Evolutionary conservation across 2,113 vertebrate genomes (phyloP).

Genomic region (Tretioscincus oriximinensis): DNA sequence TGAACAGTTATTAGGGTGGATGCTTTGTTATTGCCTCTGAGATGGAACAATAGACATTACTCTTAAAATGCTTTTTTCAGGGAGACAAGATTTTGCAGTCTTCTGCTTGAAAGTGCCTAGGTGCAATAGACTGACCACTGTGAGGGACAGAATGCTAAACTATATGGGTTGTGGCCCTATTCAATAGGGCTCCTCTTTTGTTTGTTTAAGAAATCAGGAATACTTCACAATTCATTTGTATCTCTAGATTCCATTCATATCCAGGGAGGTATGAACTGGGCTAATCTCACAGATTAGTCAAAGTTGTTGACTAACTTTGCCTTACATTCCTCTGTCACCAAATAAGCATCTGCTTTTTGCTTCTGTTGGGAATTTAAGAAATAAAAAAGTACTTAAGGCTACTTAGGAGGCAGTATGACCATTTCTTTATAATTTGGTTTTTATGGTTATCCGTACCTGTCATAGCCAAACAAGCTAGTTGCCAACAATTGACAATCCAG

Average conservation of each 20-base stretch:
- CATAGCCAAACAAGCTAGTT: slow-evolving; percentile 20
- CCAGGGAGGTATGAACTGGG: neutral
- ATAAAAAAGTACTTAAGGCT: slow-evolving; percentile 3
- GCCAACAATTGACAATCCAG: neutral
- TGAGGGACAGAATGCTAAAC: too few relatives aligned
- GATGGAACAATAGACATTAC: too few relatives aligned
- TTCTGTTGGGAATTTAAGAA: slow-evolving; percentile 13
- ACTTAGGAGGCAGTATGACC: slow-evolving; percentile 14
- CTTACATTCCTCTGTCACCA: slow-evolving; percentile 15
- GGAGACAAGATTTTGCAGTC: too few relatives aligned
- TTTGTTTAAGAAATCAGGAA: neutral
- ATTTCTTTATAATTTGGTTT: neutral
- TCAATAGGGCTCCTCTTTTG: too few relatives aligned
- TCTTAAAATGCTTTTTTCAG: too few relatives aligned
- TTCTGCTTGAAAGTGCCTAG: too few relatives aligned
- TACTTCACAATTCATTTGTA: neutral
- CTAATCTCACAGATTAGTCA: too few relatives aligned
- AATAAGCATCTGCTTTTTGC: slow-evolving; percentile 6
- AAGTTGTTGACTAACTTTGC: slow-evolving; percentile 24
- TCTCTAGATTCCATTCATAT: neutral
- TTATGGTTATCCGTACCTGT: slow-evolving; percentile 12
- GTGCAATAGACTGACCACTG: too few relatives aligned
- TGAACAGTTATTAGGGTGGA: too few relatives aligned
- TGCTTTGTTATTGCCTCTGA: too few relatives aligned
- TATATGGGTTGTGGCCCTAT: too few relatives aligned